These are phyloP conservation scores for Engystomops pustulosus DNA, from an alignment of 2,113 vertebrate genomes.

Conservation along the genomic window DNA sequence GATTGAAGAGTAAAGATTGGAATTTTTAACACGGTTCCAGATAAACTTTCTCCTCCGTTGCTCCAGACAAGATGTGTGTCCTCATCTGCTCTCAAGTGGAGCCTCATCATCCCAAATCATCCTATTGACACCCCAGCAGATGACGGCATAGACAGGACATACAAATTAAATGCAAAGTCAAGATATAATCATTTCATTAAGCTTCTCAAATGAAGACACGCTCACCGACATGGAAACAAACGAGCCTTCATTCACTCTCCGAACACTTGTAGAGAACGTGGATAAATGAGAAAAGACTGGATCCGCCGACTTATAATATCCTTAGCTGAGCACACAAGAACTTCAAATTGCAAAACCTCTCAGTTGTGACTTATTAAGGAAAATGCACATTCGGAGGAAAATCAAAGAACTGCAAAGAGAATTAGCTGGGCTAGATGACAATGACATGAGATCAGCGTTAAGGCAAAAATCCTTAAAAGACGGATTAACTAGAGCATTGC, in stretches of 20 bases:
- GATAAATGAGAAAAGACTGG: neutral
- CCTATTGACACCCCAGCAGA: neutral
- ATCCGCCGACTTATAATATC: conserved; percentile 31
- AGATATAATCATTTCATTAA: conserved; percentile 25
- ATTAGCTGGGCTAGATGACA: conserved; percentile 15
- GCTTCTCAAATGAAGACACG: neutral
- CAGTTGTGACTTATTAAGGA: conserved; percentile 47
- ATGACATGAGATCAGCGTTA: neutral
- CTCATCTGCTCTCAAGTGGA: neutral
- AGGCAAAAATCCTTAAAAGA: conserved; percentile 6
- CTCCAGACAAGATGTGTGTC: neutral
- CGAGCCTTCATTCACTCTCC: neutral
- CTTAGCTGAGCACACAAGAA: conserved; percentile 37
- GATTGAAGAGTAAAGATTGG: too few relatives aligned
- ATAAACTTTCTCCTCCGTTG: neutral
- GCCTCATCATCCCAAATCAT: neutral
- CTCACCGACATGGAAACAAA: neutral
- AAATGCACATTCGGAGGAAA: conserved; percentile 26
- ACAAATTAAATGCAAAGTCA: neutral
- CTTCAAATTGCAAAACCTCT: conserved; percentile 52
- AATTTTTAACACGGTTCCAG: too few relatives aligned
- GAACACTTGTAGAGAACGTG: neutral
- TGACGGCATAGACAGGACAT: neutral
- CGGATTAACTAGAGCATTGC: neutral
- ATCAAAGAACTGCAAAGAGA: conserved; percentile 22